phyloP scores from a whole-genome alignment of 2,888 invertebrate species.

The Mimas tiliae region DNA sequence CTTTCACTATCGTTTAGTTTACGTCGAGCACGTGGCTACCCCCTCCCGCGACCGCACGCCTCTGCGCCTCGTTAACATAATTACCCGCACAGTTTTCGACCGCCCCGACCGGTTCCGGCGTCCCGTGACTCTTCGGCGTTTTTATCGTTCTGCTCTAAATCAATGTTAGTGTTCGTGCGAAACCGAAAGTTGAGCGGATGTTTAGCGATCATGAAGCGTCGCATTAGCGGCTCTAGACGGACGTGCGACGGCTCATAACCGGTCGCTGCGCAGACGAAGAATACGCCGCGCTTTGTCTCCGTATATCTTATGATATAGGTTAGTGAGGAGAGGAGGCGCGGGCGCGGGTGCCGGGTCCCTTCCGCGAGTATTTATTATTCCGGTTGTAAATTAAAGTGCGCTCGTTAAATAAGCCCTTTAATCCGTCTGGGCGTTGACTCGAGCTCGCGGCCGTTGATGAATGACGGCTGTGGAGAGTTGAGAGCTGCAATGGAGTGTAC shows the following conservation, averaged over 20 bases:
- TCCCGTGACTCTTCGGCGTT: slow-evolving; percentile 55
- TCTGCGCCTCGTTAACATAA: slow-evolving; percentile 70
- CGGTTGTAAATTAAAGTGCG: slow-evolving; percentile 79
- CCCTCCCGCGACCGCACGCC: slow-evolving; percentile 29
- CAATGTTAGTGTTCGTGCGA: slow-evolving; percentile 70
- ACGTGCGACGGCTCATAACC: too few species aligned
- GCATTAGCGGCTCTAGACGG: neutral
- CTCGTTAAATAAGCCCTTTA: slow-evolving; percentile 81
- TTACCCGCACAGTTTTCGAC: slow-evolving; percentile 65
- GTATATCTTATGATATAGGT: slow-evolving; percentile 45
- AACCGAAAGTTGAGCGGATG: slow-evolving; percentile 78
- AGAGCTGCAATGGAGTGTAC: neutral
- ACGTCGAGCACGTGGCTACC: slow-evolving; percentile 29
- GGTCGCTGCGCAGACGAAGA: too few species aligned
- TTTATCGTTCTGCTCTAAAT: slow-evolving; percentile 67
- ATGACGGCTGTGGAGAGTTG: slow-evolving; percentile 30
- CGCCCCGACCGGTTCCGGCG: slow-evolving; percentile 66
- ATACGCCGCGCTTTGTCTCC: slow-evolving; percentile 9
- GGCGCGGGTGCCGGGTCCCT: slow-evolving; percentile 51
- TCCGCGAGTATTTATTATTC: slow-evolving; percentile 77
- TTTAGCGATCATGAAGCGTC: neutral
- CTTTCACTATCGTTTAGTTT: slow-evolving; percentile 63
- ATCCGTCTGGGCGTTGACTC: slow-evolving; percentile 83
- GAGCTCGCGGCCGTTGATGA: slow-evolving; percentile 21
- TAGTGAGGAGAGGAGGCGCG: slow-evolving; percentile 43